Evolutionary conservation across 1,140 invertebrate species (phyloP), one percentile per base, ranked within the genome.

Genomic region (Onthophagus taurus): DNA sequence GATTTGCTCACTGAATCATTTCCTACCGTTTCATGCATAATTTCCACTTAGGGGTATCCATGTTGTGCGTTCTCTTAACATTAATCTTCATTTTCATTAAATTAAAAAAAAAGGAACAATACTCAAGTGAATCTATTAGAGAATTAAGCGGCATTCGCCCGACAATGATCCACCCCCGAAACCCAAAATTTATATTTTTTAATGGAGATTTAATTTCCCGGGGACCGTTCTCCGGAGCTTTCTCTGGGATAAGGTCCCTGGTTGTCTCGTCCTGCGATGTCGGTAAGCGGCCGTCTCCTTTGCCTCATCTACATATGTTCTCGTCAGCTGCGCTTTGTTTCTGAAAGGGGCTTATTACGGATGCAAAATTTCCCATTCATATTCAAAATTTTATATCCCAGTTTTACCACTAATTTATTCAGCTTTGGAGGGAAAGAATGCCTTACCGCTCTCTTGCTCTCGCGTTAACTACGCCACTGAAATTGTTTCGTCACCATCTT

Each of bases 341-440:
- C 70, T 63, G 56, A 64, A 65, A 68, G 69, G 65, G 67, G 60
- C 78, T 81, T 77, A 82, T 83, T 80, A 80, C 71, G 71, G 74
- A 83, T 83, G 80, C 78, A 81, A 83, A 83, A 83, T 79, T 79
- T 75, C 74, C 78, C 77, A 83, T 83, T 82, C 81, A 83, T 83
- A 83, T 83, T 83, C 80, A 81, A 82, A 82, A 82, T 82, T 83
- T 82, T 82, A 82, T 82, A 82, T 81, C 78, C 75, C 75, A 64
- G 69, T 72, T 73, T 73, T 72, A 71, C 59, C 67, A 71, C 71
- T 76, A 76, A 76, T 75, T 76, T 76, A 76, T 76, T 74, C 72
- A 67, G 68, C 59, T 67, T 65, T 33, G n/a, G n/a, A n/a, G n/a
- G n/a, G n/a, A n/a, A n/a, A n/a, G n/a, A n/a, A n/a, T n/a, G n/a